Base-by-base conservation (phyloP, 1,140 invertebrate genomes). In the Palaemon carinicauda region DNA sequence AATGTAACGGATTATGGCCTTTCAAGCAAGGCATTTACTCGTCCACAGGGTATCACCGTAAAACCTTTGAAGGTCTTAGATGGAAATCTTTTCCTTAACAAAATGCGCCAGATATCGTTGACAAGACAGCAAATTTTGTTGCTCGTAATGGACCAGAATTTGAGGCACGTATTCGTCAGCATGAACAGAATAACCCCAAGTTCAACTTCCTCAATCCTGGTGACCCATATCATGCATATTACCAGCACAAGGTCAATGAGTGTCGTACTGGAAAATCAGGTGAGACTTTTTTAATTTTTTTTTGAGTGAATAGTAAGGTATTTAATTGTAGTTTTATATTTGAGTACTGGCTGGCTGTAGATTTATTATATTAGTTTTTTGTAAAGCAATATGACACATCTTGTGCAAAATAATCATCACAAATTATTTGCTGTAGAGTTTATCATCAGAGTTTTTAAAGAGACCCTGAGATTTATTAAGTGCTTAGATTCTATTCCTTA, bases 181-280 rank as follows among this genome's bases (percentile, higher is more conserved):
- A 99, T 93, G 98, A 99, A 92, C 93, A 98, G 89, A 97, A 98
- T 54, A 99, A 99, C 92, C 96, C 97, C 1, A 99, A 99, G 91
- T 99, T 99, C 91, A 98, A 98, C 91, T 99, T 99, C 91, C 93
- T 99, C n/a, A 98, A 97, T 91, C 93, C 95, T 87, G 96, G 96
- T 1, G 98, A 99, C 93, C 98, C 99, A 0, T 99, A 99, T 91
- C 96, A 99, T 95, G 97, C 97, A 0, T 99, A 99, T 90, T 99
- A 99, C 93, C 96, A 98, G 89, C 96, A 99, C 91, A 99, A 99
- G 92, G 98, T 99, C 31, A 97, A 97, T 91, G 98, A 99, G 91
- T 98, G 98, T 90, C 94, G 95, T 88, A 97, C 98, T 91, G 97
- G 97, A 53, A 97, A 96, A 94, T 94, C 94, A 94, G 91, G 83